Percentiles rank a stretch among this genome's conserved stretches.
Conservation (phyloP, 2,113 vertebrate species). For the Corythornis madagascariensis region DNA sequence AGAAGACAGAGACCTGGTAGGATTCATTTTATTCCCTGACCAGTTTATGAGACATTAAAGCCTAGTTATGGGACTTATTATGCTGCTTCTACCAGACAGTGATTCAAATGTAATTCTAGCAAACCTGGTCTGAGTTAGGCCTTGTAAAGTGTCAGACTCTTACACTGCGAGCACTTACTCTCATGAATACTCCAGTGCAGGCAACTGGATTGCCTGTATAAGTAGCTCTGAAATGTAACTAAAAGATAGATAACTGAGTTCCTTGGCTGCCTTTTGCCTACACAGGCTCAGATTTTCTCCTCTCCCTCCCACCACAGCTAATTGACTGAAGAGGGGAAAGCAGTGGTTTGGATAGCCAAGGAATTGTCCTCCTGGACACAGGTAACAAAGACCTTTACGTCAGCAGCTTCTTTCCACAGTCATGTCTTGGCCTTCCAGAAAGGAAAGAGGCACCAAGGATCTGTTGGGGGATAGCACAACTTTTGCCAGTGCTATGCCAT, state of each 20-base stretch:
- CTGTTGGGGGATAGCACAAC: neutral
- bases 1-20: neutral
- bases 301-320: neutral
- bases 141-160: neutral
- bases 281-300: neutral
- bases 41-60: neutral
- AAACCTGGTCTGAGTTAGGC: neutral
- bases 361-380: neutral
- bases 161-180: neutral
- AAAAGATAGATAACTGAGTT: neutral
- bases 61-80: neutral
- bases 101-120: neutral
- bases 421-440: neutral
- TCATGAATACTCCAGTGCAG: neutral
- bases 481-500: neutral
- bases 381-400: neutral
- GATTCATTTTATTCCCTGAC: neutral
- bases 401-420: neutral
- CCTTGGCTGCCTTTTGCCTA: neutral
- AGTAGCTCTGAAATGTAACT: neutral
- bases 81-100: neutral
- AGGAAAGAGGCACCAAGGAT: neutral
- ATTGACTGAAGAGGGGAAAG: neutral
- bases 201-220: neutral
- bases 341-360: neutral